Base-by-base conservation (phyloP, 2,888 invertebrate species). In the Xanthia togata region DNA sequence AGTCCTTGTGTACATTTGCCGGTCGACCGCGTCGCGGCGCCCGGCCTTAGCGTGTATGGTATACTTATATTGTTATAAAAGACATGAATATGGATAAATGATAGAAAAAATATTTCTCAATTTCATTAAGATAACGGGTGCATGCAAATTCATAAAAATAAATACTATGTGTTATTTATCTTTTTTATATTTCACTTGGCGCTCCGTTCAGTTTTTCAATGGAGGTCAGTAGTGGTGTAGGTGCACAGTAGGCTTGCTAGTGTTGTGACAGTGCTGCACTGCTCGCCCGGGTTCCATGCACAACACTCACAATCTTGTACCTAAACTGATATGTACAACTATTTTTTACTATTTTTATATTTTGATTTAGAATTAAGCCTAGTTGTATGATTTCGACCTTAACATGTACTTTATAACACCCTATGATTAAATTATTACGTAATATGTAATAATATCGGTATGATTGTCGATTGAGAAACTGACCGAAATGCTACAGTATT, bases 291-390 rank as follows among this genome's bases (percentile, higher is more conserved):
- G 91, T 92, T 91, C 91, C 90, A 92, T 91, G 95, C 95, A 95
- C 94, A 94, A 94, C 94, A 93, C 92, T 93, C 92, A 93, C 95
- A 94, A 94, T 77, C 94, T 93, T 94, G 94, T 93, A 93, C 91
- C 93, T 92, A 91, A 92, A 91, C 89, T 91, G 91, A 95, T 93
- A 95, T 95, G 94, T 96, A 95, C 95, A 94, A 95, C 94, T 95
- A 96, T 96, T 96, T 96, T 96, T 96, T 96, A 96, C 96, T 95
- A 96, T 96, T 96, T 96, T 96, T 96, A 95, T 96, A 96, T 96
- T 95, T 96, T 96, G 94, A 96, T 96, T 96, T 96, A 96, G 96
- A 93, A 93, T 95, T 96, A 96, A 96, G 96, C 93, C 93, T 96
- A 96, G 96, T 92, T 94, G 94, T 95, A 96, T 96, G 93, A 95